Percentiles rank a stretch among this genome's conserved stretches.
phyloP scores from a whole-genome alignment of 2,797 vertebrate species.

The Harpagifer antarcticus region DNA sequence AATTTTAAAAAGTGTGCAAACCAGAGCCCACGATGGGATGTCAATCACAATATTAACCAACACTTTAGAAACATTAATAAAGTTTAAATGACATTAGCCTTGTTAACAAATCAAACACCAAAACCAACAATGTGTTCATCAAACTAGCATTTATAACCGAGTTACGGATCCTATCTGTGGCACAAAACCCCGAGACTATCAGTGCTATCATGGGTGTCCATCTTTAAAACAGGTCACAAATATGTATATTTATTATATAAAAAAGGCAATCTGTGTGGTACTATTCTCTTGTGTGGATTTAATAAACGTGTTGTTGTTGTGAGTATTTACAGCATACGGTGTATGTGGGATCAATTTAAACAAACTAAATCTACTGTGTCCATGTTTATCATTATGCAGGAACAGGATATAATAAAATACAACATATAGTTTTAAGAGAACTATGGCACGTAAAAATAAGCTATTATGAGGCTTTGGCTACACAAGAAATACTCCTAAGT shows the following conservation, averaged over 20 bases:
- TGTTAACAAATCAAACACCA: neutral
- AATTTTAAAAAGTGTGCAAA: neutral
- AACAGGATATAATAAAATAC: neutral
- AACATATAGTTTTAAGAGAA: neutral
- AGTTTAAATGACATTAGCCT: neutral
- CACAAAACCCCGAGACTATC: neutral
- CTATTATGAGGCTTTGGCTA: neutral
- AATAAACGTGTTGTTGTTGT: neutral
- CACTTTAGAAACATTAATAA: neutral
- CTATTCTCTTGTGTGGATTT: neutral
- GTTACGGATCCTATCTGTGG: neutral
- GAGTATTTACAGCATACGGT: neutral
- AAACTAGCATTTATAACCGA: neutral
- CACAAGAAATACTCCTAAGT: neutral
- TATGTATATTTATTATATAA: neutral
- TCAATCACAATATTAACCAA: neutral
- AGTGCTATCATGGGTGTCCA: neutral
- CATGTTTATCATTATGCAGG: neutral
- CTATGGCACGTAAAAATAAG: neutral
- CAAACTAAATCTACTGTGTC: neutral
- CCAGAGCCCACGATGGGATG: neutral
- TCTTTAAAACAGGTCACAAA: neutral
- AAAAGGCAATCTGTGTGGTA: neutral
- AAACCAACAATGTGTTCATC: neutral
- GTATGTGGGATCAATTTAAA: neutral